Percentiles rank a stretch among this genome's conserved stretches.
Evolutionary conservation across 1,140 invertebrate genomes (phyloP).

Genomic region (Paracyclopina nana): DNA sequence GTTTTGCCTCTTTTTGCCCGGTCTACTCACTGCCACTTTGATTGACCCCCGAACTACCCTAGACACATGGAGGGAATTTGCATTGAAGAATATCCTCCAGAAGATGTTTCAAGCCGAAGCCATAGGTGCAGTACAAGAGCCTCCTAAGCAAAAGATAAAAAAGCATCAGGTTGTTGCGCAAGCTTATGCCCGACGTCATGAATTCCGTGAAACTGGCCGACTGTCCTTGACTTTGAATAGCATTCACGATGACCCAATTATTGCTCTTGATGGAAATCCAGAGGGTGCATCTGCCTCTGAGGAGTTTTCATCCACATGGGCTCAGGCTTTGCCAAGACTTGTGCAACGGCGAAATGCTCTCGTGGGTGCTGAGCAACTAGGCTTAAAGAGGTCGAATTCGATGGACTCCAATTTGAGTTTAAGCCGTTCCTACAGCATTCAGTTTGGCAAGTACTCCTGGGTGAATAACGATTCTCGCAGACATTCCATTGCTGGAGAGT

Average conservation of each 20-base stretch:
- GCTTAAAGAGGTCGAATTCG: neutral
- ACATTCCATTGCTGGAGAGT: neutral
- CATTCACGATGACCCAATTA: constrained; percentile 12
- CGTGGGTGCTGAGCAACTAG: constrained; percentile 1
- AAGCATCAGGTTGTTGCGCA: constrained; percentile 13
- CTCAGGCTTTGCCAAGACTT: neutral
- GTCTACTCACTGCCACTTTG: neutral
- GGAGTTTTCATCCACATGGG: constrained; percentile 3
- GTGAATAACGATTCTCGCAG: neutral
- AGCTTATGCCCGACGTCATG: constrained; percentile 8
- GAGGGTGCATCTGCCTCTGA: neutral
- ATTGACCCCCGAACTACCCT: neutral
- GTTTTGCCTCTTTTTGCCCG: neutral
- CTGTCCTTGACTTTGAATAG: constrained; percentile 10
- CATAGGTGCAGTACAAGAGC: neutral
- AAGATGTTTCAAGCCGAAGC: neutral
- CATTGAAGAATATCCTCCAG: too few species aligned
- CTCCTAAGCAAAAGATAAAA: constrained; percentile 3
- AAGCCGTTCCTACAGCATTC: neutral
- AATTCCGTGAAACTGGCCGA: neutral
- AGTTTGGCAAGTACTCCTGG: neutral
- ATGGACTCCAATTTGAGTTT: constrained; percentile 11
- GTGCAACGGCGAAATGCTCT: constrained; percentile 3
- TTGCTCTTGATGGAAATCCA: neutral
- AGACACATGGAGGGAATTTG: constrained; percentile 5